Evolutionary conservation across 2,888 invertebrate genomes (phyloP), one percentile per base, ranked within the genome.

Genomic region (Cryptops parisi): DNA sequence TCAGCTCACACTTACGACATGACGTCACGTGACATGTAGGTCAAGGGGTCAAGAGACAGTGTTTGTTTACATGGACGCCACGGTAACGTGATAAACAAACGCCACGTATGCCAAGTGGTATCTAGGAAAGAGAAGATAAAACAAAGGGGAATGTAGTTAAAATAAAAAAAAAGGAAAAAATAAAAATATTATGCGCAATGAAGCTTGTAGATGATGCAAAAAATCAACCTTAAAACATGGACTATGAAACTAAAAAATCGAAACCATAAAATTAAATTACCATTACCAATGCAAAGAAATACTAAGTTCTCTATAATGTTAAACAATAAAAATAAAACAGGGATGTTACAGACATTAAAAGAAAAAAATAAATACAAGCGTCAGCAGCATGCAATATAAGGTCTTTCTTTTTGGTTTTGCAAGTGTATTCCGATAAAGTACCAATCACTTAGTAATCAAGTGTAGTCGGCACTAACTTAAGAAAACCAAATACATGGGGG

Each of bases 21-120:
- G 54, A 56, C 56, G 56, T 54, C 56, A 56, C 56, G 52, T 54
- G 54, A 54, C 52, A 55, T 55, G 56, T 47, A 56, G 56, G 56
- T 56, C 56, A 54, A 56, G 50, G n/a, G 56, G 56, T 56, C 56
- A 56, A 56, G 44, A 56, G 56, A 56, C 54, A 56, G 56, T 55
- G 52, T 54, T 56, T 56, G 47, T 55, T 49, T 52, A 50, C 33
- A 55, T 52, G 54, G 54, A 56, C 56, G 56, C 46, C 56, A 56
- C 56, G 54, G 54, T 55, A 55, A 56, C 48, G 54, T 47, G 52
- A 47, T 55, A 55, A 55, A 56, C 54, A 56, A 56, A 56, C 56
- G 56, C 45, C 56, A 56, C 41, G 50, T 33, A 50, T 53, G 56
- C 56, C 56, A 54, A 54, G 56, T 56, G 53, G 56, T 56, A 56